Conservation (phyloP, 35 echinoderm and acorn worm genomes). For the Apostichopus parvimensis region DNA sequence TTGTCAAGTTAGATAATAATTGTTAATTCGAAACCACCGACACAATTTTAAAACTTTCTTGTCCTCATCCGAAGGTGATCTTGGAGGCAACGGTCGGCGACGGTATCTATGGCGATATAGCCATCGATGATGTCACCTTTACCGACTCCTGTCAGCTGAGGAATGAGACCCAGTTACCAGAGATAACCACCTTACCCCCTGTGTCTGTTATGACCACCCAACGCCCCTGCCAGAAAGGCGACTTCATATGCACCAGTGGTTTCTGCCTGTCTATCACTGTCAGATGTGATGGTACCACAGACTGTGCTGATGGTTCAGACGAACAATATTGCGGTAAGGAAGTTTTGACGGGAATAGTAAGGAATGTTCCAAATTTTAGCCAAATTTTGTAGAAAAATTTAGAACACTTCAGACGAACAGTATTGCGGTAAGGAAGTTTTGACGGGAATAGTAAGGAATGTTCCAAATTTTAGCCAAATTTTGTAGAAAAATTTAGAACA, state of each 20-base stretch:
- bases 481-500: too few relatives aligned
- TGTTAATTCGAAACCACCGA: too few relatives aligned
- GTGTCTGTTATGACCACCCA: slow-evolving; percentile 16
- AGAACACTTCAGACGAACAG: slow-evolving; percentile 78
- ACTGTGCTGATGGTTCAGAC: slow-evolving; percentile 70
- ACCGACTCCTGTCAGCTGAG: slow-evolving; percentile 53
- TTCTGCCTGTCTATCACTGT: slow-evolving; percentile 40
- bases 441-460: too few relatives aligned
- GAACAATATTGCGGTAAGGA: slow-evolving; percentile 84
- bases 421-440: slow-evolving; percentile 71
- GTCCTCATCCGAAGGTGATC: slow-evolving; percentile 73
- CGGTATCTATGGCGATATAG: slow-evolving; percentile 87
- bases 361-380: too few relatives aligned
- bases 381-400: too few relatives aligned
- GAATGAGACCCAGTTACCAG: slow-evolving; percentile 43
- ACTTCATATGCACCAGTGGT: slow-evolving; percentile 74
- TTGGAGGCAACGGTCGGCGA: slow-evolving; percentile 86
- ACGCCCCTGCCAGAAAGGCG: slow-evolving; percentile 52
- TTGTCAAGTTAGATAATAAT: too few relatives aligned
- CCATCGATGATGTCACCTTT: slow-evolving; percentile 91
- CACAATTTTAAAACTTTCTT: background rate
- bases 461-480: too few relatives aligned
- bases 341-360: too few relatives aligned
- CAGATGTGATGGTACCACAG: slow-evolving; percentile 56
- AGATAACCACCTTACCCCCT: slow-evolving; percentile 55